Evolutionary conservation across 2,113 vertebrate genomes (phyloP), one percentile per base, ranked within the genome.

Genomic region (Ptilonorhynchus violaceus): DNA sequence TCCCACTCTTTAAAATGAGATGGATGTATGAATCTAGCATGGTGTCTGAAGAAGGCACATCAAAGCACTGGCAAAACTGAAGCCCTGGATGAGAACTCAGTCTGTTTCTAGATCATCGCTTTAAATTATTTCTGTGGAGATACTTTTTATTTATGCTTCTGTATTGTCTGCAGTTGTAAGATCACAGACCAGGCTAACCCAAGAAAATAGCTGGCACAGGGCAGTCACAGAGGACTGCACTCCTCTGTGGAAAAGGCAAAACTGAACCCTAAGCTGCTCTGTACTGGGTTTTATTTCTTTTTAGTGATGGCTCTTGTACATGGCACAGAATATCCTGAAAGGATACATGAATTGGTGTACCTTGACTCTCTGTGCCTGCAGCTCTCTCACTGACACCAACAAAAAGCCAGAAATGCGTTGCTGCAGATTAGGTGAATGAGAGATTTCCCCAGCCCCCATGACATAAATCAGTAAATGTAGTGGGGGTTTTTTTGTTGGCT

Each of bases 1-100:
- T 73, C 77, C 62, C 44, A 83, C 59, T 95, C 52, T 72, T 88
- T 75, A 84, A 88, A 94, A 91, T 72, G 73, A 88, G 83, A 73
- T 63, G 67, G 33, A 68, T 73, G 30, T 64, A 88, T 93, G 85
- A 93, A 96, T 96, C 93, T 93, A 96, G 88, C 55, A 47, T 66
- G 50, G 35, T 2, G 4, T 75, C 88, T 95, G 74, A 87, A 69
- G 73, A 93, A 85, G 75, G 15, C 49, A n/a, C 39, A 62, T 87
- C 50, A 79, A 92, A 96, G 69, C 60, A 59, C 52, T 56, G 60
- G 50, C 37, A 86, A 82, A 93, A 90, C 46, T 37, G 60, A 81
- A 67, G 33, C 35, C 53, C 37, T 58, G 53, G 42, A 27, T 95
- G 67, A 85, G 53, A 95, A 69, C 46, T 85, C n/a, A 13, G 16